Evolutionary conservation across 2,888 invertebrate species (phyloP), one percentile per base, ranked within the genome.

Genomic region (Sinodicranocentrus sp.): DNA sequence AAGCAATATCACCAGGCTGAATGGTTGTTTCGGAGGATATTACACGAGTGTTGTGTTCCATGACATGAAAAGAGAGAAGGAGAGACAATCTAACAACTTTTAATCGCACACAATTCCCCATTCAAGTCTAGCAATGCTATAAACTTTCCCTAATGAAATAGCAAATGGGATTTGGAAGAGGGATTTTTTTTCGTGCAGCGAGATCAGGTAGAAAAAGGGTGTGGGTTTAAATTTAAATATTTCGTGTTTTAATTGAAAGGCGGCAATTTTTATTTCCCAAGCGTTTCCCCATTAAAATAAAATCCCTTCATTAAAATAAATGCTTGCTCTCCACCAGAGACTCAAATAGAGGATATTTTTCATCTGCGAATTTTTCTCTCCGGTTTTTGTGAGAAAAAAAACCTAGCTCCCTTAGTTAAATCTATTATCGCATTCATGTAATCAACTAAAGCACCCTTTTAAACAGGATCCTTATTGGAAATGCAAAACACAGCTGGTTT

Each of bases 351-450:
- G 19, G 13, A 23, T 43, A 43, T 59, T 72, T n/a, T 25, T 44
- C 25, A 23, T 43, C 59, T 15, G 43, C 19, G 17, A 39, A 15
- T 28, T 25, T 61, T 65, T 65, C n/a, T 73, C 52, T 75, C 26
- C 52, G 21, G 19, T n/a, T 52, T 44, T 73, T 61, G 26, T 54
- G 19, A 44, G 19, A 54, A 19, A 61, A 48, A 13, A 61, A 77
- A 54, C 19, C 33, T 23, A 23, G 43, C 48, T 63, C 61, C 59
- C 57, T 23, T 59, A 77, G n/a, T n/a, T 8, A 5, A 54, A 61
- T 78, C 78, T 48, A 70, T 78, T 78, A 70, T 70, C 70, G 48
- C 77, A 77, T 77, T 77, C 68, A 77, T 59, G 77, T 77, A 77
- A 77, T 77, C 77, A 59, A 17, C 63, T 52, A 5, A 43, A 61